Conservation (phyloP, 2,888 invertebrate species). For the Thecocarcelia acutangulata region DNA sequence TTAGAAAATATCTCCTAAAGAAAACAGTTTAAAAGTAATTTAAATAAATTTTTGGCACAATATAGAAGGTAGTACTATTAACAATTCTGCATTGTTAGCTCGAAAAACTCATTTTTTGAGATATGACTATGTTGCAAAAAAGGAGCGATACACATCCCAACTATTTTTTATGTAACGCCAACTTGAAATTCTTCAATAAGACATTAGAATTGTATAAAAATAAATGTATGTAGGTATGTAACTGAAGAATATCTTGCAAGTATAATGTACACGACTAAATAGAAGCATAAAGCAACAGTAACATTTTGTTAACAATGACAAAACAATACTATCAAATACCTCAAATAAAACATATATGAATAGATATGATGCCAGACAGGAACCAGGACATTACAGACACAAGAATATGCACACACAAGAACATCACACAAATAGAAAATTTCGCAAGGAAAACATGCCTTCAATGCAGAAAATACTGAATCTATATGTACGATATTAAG, state of each 20-base stretch:
- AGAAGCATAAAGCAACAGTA: slow-evolving; percentile 30
- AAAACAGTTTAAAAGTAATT: too few species aligned
- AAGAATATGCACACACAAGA: neutral
- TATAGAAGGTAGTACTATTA: too few species aligned
- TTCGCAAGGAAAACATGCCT: neutral
- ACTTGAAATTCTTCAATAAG: too few species aligned
- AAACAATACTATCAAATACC: slow-evolving; percentile 13
- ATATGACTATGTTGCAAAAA: too few species aligned
- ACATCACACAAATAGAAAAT: slow-evolving; percentile 6
- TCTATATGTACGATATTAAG: too few species aligned
- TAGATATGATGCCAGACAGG: slow-evolving; percentile 20
- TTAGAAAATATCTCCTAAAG: too few species aligned
- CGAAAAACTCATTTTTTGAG: too few species aligned
- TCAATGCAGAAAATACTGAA: too few species aligned
- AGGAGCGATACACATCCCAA: too few species aligned
- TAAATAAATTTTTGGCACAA: too few species aligned
- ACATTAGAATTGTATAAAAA: neutral
- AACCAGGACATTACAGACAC: neutral
- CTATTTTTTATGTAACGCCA: too few species aligned
- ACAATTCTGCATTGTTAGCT: too few species aligned
- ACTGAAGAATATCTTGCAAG: neutral
- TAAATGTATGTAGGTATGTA: neutral
- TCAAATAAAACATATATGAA: slow-evolving; percentile 2
- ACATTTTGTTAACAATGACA: slow-evolving; percentile 27
- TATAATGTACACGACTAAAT: neutral